phyloP scores from a whole-genome alignment of 1,140 invertebrate species.

The Acromyrmex charruanus region DNA sequence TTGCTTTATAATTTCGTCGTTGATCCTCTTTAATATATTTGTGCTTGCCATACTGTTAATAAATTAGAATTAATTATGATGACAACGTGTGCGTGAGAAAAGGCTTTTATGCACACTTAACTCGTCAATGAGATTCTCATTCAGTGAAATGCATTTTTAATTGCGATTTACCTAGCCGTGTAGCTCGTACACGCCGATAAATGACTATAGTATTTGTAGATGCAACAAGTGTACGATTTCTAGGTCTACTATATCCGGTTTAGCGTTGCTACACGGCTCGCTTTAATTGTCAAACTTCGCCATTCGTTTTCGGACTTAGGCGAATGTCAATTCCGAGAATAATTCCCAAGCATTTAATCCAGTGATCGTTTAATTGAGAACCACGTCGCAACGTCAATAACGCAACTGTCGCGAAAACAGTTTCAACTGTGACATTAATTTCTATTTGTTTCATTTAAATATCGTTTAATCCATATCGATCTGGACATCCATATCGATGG shows the following conservation, averaged over 20 bases:
- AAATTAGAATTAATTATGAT: constrained; percentile 28
- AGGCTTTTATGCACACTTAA: neutral
- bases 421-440: neutral
- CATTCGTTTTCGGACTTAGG: constrained; percentile 28
- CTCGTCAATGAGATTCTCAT: constrained; percentile 63
- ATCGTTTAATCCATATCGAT: neutral
- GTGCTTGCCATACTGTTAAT: neutral
- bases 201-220: constrained; percentile 75
- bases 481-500: too few relatives aligned
- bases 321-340: neutral
- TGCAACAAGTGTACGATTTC: constrained; percentile 78
- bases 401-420: neutral
- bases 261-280: constrained; percentile 27
- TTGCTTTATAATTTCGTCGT: neutral
- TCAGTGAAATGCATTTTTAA: constrained; percentile 75
- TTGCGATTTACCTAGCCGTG: constrained; percentile 56
- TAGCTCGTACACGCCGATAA: constrained; percentile 65
- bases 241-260: constrained; percentile 75
- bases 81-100: neutral
- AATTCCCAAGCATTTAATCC: constrained; percentile 4
- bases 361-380: constrained; percentile 12
- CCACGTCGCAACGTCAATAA: neutral
- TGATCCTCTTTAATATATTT: neutral
- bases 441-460: neutral
- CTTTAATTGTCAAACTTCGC: constrained; percentile 61